These are phyloP conservation scores for Acromyrmex echinatior DNA, from an alignment of 1,140 invertebrate species.

Conservation along the genomic window DNA sequence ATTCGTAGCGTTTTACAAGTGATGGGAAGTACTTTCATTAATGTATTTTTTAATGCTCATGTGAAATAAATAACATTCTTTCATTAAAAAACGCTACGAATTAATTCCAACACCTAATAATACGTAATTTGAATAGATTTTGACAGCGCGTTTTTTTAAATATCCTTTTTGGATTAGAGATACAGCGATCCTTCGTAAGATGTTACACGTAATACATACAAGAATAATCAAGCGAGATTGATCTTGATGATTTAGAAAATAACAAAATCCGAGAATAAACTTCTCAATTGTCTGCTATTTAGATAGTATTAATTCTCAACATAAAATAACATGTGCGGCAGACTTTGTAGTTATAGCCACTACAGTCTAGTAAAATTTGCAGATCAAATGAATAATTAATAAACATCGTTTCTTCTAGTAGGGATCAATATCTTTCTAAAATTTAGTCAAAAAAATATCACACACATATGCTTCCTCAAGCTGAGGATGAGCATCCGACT, in stretches of 20 bases:
- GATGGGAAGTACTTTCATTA: no score
- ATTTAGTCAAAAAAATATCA: conserved; percentile 20
- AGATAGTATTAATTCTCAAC: conserved; percentile 34
- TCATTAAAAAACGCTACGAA: no score
- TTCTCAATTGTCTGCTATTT: conserved; percentile 30
- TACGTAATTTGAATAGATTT: conserved; percentile 16
- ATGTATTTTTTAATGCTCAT: no score
- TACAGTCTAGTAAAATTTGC: background rate
- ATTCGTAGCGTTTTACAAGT: no score
- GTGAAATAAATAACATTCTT: no score
- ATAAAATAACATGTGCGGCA: background rate
- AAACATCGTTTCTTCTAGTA: conserved; percentile 40
- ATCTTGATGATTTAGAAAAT: background rate
- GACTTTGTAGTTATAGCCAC: conserved; percentile 24
- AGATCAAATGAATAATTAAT: conserved; percentile 29
- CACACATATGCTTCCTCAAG: conserved; percentile 8
- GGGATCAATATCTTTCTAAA: conserved; percentile 31
- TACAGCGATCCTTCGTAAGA: conserved; percentile 7
- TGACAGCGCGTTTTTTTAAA: conserved; percentile 5
- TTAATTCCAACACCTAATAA: no score
- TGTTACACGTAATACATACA: background rate
- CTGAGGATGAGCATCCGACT: background rate
- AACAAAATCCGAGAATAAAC: background rate
- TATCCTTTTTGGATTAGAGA: conserved; percentile 8
- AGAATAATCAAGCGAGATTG: conserved; percentile 33